These are phyloP conservation scores for Nudaria mundana DNA, from an alignment of 2,888 invertebrate species.

Conservation along the genomic window DNA sequence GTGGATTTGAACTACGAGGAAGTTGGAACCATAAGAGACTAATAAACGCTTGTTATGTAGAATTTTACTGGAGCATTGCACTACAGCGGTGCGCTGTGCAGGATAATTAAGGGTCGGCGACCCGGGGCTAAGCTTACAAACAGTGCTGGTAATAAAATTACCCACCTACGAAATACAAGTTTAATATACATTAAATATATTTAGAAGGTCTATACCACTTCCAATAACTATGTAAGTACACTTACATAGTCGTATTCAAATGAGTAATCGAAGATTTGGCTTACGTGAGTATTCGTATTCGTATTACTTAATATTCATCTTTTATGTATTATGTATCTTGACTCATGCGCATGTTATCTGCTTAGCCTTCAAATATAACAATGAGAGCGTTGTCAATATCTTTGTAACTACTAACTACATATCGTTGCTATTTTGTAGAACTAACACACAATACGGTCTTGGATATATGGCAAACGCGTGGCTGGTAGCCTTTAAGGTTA, in stretches of 20 bases:
- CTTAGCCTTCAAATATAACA: constrained; percentile 41
- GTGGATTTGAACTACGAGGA: constrained; percentile 44
- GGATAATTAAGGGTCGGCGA: constrained; percentile 75
- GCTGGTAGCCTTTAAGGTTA: no score
- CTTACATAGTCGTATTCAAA: constrained; percentile 20
- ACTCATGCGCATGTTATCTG: constrained; percentile 31
- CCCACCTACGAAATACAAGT: constrained; percentile 41
- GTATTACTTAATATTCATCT: no score
- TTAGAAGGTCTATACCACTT: constrained; percentile 21
- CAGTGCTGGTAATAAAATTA: constrained; percentile 63
- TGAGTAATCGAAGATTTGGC: constrained; percentile 11
- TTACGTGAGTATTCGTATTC: constrained; percentile 21
- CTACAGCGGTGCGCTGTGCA: constrained; percentile 58
- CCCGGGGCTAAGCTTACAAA: constrained; percentile 56
- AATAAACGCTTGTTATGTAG: constrained; percentile 76
- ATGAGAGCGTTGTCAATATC: constrained; percentile 33
- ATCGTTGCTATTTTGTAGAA: no score
- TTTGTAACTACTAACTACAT: no score
- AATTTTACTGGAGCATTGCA: constrained; percentile 79
- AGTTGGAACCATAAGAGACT: constrained; percentile 53
- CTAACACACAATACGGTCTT: no score
- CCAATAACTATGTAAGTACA: no score
- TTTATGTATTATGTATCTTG: constrained; percentile 24
- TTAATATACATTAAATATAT: constrained; percentile 37
- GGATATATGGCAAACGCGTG: no score